These are phyloP conservation scores for Scarus forsteni DNA, from an alignment of 2,797 vertebrate species.

Conservation along the genomic window DNA sequence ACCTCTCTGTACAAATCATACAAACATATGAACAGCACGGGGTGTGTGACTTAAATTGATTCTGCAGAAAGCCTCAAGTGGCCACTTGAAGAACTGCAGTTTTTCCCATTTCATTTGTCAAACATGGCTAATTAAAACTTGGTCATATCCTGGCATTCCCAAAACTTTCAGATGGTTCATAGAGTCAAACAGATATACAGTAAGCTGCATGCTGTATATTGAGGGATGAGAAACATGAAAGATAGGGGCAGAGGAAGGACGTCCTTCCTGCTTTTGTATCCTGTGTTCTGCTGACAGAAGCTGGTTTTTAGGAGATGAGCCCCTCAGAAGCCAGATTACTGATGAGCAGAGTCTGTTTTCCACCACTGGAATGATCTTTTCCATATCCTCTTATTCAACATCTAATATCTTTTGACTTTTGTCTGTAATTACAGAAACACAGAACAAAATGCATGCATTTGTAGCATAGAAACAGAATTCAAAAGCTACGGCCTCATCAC, in stretches of 20 bases:
- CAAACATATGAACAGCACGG: no score
- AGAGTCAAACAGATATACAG: constrained; percentile 5
- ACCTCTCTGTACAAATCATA: no score
- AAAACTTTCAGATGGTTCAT: not conserved
- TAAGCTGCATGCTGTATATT: constrained; percentile 9
- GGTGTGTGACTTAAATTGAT: no score
- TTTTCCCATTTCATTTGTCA: no score
- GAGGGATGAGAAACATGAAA: constrained; percentile 26
- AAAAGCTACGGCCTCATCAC: not conserved
- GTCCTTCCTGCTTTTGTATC: constrained; percentile 81
- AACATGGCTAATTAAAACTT: no score
- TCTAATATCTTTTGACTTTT: constrained; percentile 1
- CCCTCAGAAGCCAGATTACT: constrained; percentile 55
- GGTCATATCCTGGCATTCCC: not conserved
- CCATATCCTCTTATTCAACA: constrained; percentile 9
- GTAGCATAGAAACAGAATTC: not conserved
- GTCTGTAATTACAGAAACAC: not conserved
- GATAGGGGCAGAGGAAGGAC: constrained; percentile 72
- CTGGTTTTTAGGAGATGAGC: constrained; percentile 61
- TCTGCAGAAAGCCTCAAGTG: no score
- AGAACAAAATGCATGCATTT: not conserved
- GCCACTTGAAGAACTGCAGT: no score
- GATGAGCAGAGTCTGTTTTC: constrained; percentile 42
- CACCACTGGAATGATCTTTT: constrained; percentile 20
- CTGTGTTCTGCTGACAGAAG: constrained; percentile 80